A percentile compares a stretch with the other conserved stretches of the same genome.
These are phyloP conservation scores for Diadema setosum DNA, from an alignment of 35 echinoderm and acorn worm genomes.

Conservation along the genomic window DNA sequence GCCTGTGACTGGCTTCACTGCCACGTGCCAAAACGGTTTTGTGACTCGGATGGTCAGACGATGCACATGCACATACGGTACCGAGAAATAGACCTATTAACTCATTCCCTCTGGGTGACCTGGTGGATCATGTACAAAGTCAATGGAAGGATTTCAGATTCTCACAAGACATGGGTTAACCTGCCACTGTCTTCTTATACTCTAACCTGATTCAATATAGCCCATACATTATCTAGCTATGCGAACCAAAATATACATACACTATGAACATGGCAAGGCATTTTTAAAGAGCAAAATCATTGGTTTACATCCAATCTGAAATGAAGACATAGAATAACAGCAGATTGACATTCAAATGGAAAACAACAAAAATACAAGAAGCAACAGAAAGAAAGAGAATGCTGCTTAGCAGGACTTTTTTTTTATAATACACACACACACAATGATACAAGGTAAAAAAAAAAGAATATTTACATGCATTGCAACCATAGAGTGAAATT, in stretches of 20 bases:
- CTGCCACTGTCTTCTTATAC: no score
- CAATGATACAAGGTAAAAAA: neutral
- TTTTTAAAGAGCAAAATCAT: neutral
- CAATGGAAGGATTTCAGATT: no score
- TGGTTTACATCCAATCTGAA: neutral
- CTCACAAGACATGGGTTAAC: no score
- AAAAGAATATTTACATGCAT: neutral
- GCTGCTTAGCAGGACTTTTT: neutral
- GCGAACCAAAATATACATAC: neutral
- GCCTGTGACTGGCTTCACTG: no score
- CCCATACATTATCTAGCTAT: neutral
- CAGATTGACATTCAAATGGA: neutral
- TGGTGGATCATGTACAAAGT: no score
- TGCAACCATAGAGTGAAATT: neutral
- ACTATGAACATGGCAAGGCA: slow-evolving; percentile 6
- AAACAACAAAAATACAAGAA: neutral
- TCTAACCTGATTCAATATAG: no score
- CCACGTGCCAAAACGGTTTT: no score
- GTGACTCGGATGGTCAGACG: no score
- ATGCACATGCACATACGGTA: no score
- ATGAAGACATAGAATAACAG: neutral
- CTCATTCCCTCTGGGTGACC: no score
- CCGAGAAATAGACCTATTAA: no score
- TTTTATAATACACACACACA: neutral
- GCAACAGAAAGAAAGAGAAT: neutral